Conservation (phyloP, 2,113 vertebrate genomes). For the Etheostoma spectabile region DNA sequence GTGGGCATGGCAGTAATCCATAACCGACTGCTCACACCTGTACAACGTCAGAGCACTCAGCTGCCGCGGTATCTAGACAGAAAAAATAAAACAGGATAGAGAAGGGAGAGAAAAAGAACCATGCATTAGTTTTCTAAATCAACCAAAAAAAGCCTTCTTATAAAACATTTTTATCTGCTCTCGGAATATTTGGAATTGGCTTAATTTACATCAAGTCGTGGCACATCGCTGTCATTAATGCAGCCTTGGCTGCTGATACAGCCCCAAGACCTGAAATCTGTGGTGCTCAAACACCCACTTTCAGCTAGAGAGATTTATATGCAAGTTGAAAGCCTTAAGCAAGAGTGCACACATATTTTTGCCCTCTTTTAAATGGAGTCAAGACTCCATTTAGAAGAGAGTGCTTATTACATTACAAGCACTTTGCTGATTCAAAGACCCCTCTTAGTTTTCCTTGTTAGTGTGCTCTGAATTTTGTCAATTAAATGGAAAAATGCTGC, state of each 20-base stretch:
- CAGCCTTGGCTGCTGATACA: conserved; percentile 65
- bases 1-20: conserved; percentile 81
- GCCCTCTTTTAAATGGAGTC: conserved; percentile 82
- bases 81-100: conserved; percentile 23
- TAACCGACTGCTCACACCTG: conserved; percentile 79
- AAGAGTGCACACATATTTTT: conserved; percentile 79
- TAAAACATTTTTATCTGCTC: conserved; percentile 36
- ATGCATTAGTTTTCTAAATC: conserved; percentile 33
- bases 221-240: conserved; percentile 65
- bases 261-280: conserved; percentile 74
- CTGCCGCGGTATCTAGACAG: conserved; percentile 74
- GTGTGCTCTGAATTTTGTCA: conserved; percentile 72
- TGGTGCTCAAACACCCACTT: conserved; percentile 70
- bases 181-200: conserved; percentile 64
- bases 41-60: conserved; percentile 77
- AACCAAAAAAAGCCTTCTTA: conserved; percentile 15
- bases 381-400: conserved; percentile 83
- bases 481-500: conserved; percentile 75
- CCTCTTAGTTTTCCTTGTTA: conserved; percentile 64
- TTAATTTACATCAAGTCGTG: conserved; percentile 65
- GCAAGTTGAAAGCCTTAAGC: conserved; percentile 80
- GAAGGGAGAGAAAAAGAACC: conserved; percentile 33
- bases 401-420: conserved; percentile 84
- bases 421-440: conserved; percentile 81
- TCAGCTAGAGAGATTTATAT: conserved; percentile 78